Base-by-base conservation (phyloP, 2,888 invertebrate species). In the Caenorhabditis macrosperma region DNA sequence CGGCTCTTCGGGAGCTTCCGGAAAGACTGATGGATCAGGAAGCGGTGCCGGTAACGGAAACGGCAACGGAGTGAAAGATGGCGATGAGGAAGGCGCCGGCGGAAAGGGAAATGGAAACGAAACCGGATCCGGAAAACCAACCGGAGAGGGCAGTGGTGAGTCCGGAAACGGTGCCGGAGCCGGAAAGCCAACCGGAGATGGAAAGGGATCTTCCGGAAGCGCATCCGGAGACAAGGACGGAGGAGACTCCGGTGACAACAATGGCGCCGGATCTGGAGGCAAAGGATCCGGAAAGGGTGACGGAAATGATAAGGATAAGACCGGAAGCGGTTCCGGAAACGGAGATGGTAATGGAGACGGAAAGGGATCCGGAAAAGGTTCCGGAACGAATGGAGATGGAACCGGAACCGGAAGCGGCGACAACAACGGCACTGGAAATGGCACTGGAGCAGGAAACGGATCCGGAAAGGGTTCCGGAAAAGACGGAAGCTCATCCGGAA, bases 301-400 rank as follows among this genome's bases (percentile, higher is more conserved):
- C 0, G 75, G 61, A 15, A 24, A 35, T 20, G 52, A 44, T 0
- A 33, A 26, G 20, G 48, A 26, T 22, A 55, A 48, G 26, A 20
- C 3, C 3, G 71, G 61, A 20, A 46, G 30, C 1, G 60, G 59
- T 6, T 38, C n/a, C n/a, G 74, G 67, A 74, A 33, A 44, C 20
- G 66, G 50, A 46, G 12, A 20, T 41, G 66, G 50, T 6, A 60
- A 68, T 1, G 57, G 44, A 17, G 6, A 33, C 44, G 79, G 63
- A 35, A 67, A 48, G 5, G 33, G 17, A 2, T 33, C 33, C 33
- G 75, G 76, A 33, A 64, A 76, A 30, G 82, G 55, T 38, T 15
- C 46, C 33, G 75, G 55, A 35, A 67, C 22, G 5, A 15, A 35
- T 28, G 46, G 46, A 22, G 35, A 24, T 15, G 54, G 48, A 35